Evolutionary conservation across 1,140 invertebrate genomes (phyloP), one percentile per base, ranked within the genome.

Genomic region (Scaptodrosophila lebanonensis): DNA sequence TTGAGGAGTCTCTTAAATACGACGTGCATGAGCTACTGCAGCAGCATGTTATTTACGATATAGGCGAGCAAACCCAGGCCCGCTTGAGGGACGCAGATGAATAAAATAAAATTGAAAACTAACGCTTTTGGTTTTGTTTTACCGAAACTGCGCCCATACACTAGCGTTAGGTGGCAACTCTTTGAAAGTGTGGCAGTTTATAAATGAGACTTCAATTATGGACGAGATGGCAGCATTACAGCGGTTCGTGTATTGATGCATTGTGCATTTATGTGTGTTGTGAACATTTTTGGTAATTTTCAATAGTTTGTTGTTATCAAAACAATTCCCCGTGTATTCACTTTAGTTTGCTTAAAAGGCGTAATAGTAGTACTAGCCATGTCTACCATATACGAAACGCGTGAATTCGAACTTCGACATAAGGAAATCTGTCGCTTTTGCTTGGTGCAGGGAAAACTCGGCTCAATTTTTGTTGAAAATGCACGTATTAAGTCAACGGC

Each of bases 1-100:
- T 93, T 87, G 96, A 99, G 72, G 94, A 95, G 68, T 97, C 96
- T 11, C 83, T 91, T 1, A 95, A 95, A 85, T 97, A 96, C 86
- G 84, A 90, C 33, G 91, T 94, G 36, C 91, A 91, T 50, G 93
- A 97, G 49, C 86, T 98, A 2, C 85, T 97, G 1, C 91, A 93
- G 64, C 92, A 95, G 3, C 95, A 96, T 86, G 90, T 92, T 1
- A 95, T 95, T 88, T 87, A 93, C 11, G 93, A 97, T 88, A 88
- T 98, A 17, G 91, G 92, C 1, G 86, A 93, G 30, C 87, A 92
- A 43, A 92, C 92, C 6, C 91, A 93, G 75, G 90, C 92, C 38
- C 88, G 91, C 69, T 87, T 94, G 7, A 66, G 72, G 20, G 77
- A 71, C 36, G 32, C 53, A 0, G 77, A 76, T 30, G 70, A 82